Percentiles rank a stretch among this genome's conserved stretches.
Evolutionary conservation across 2,113 vertebrate genomes (phyloP).

Genomic region (Tichodroma muraria): DNA sequence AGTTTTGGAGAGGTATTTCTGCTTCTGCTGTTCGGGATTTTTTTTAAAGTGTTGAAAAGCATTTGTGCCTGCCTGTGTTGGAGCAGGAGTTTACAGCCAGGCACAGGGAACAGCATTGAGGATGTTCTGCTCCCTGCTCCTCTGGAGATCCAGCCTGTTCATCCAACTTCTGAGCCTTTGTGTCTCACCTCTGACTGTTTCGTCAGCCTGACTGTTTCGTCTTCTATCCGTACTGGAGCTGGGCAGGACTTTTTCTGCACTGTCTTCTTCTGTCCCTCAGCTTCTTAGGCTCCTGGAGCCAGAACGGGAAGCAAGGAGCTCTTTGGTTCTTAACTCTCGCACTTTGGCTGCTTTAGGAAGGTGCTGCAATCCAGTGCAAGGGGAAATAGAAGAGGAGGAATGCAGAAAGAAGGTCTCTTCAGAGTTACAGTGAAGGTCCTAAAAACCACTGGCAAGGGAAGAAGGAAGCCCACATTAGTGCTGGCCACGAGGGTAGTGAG

Average conservation of each 20-base stretch:
- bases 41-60: neutral
- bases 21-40: neutral
- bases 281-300: neutral
- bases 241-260: neutral
- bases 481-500: neutral
- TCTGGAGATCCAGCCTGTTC: neutral
- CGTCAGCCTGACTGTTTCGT: neutral
- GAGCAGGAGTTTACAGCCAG: neutral
- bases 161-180: neutral
- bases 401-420: neutral
- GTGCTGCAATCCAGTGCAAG: neutral
- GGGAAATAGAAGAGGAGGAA: neutral
- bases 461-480: fast-evolving
- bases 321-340: neutral
- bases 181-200: neutral
- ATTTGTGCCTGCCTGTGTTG: neutral
- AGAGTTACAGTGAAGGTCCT: neutral
- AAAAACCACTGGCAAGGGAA: neutral
- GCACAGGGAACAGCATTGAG: fast-evolving
- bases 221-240: neutral
- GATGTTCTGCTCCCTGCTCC: neutral
- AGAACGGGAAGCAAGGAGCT: neutral
- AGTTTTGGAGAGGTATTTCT: neutral
- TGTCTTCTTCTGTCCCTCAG: neutral
- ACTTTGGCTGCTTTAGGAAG: neutral